A percentile compares a stretch with the other conserved stretches of the same genome.
Conservation (phyloP, 2,113 vertebrate species). For the Prionailurus bengalensis region DNA sequence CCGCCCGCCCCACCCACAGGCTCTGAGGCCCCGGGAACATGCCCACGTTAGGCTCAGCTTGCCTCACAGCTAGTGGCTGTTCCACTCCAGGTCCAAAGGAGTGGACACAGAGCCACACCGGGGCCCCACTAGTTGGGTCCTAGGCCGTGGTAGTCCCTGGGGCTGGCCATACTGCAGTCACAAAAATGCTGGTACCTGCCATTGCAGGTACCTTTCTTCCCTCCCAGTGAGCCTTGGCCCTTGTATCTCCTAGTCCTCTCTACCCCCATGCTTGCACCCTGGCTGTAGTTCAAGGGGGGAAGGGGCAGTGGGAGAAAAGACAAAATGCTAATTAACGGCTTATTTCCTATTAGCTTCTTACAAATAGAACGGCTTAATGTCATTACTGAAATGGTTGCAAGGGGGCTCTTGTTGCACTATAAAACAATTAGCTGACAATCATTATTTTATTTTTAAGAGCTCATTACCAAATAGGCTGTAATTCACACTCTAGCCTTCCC, state of each 20-base stretch:
- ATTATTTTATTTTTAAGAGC: conserved; percentile 79
- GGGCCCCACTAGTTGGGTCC: background rate
- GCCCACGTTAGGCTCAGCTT: conserved; percentile 64
- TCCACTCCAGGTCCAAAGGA: background rate
- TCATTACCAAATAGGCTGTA: conserved; percentile 70
- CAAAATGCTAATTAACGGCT: conserved; percentile 79
- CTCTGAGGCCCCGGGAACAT: conserved; percentile 74
- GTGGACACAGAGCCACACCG: background rate
- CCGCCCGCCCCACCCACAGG: conserved; percentile 69
- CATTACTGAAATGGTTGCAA: conserved; percentile 79
- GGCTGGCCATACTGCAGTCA: background rate
- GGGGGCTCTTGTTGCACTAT: conserved; percentile 71
- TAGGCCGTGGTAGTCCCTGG: background rate
- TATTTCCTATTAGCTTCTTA: conserved; percentile 77
- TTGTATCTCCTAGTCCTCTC: background rate
- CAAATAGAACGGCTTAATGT: conserved; percentile 76
- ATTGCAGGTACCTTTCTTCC: background rate
- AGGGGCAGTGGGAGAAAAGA: conserved; percentile 47
- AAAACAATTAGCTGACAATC: conserved; percentile 75
- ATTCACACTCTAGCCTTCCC: conserved; percentile 52
- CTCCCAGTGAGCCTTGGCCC: background rate
- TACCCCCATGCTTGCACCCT: background rate
- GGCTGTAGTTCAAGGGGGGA: conserved; percentile 22
- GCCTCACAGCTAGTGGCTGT: conserved; percentile 10
- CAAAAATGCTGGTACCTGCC: background rate